Base-by-base conservation (phyloP, 2,888 invertebrate genomes). In the Heliconius cydno region DNA sequence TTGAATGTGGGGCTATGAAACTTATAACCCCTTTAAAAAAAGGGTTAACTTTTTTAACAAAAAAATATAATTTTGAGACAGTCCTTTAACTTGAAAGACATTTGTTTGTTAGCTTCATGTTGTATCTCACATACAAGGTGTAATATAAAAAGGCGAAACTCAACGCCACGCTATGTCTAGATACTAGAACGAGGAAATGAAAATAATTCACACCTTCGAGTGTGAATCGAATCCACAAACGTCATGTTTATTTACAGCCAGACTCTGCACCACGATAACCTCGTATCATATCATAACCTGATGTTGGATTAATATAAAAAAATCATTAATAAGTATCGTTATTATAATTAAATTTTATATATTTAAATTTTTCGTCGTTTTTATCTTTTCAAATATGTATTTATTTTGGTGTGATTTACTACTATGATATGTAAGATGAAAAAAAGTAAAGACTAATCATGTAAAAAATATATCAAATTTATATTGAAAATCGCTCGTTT, bases 1-100 rank as follows among this genome's bases (percentile, higher is more conserved):
- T 86, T 90, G 85, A 84, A 81, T 75, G 83, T 87, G 79, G 84
- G 85, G 92, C 92, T 85, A 89, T 3, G 63, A 80, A 83, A 80
- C 28, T 34, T 12, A 63, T 25, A 63, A 25, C 22, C 0, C 60
- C 3, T 60, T 22, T n/a, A 3, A 10, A n/a, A 22, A 60, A n/a
- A 13, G 5, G 15, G 9, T 41, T 2, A 15, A 15, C 15, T 46
- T 46, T 46, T 46, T 46, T 46, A 0, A 19, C 7, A 52, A 22
- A 52, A 19, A 52, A 6, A 52, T 52, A 6, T 15, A 52, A 19
- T 19, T 6, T 19, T 19, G 19, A 52, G 19, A 19, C 52, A 7
- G 6, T 19, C 52, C 52, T 52, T 3, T 52, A 52, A 52, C 7
- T 52, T 22, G 52, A 0, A 52, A 52, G 52, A 52, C 7, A 52